phyloP scores from a whole-genome alignment of 2,113 vertebrate species.

The Micronisus gabar region DNA sequence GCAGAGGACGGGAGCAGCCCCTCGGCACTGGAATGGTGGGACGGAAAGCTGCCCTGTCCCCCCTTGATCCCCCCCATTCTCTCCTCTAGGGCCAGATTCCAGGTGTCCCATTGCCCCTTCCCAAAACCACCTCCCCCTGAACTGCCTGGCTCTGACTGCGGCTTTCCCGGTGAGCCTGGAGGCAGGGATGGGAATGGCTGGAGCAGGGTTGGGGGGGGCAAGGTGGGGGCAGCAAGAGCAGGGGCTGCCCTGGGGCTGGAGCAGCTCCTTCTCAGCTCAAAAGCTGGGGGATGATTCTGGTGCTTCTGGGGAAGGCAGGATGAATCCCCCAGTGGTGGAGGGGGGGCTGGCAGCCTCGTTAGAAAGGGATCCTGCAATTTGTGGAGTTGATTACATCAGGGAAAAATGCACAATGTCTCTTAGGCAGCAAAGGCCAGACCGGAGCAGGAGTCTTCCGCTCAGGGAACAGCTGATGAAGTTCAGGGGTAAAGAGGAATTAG shows the following conservation, averaged over 20 bases:
- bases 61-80: background rate
- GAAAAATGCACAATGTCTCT: fast-evolving
- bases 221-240: background rate
- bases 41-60: background rate
- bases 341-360: background rate
- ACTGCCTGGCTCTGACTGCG: fast-evolving
- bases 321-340: background rate
- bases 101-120: background rate
- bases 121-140: background rate
- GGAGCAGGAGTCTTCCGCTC: background rate
- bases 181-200: background rate
- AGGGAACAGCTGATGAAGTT: background rate
- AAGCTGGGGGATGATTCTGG: background rate
- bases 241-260: background rate
- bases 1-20: background rate
- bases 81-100: background rate
- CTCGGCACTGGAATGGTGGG: fast-evolving
- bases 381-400: background rate
- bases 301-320: background rate
- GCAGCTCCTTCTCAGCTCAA: background rate
- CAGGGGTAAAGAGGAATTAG: background rate
- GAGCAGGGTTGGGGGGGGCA: fast-evolving
- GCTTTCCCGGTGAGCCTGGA: background rate
- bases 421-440: background rate
- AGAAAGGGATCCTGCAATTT: background rate